A percentile compares a stretch with the other conserved stretches of the same genome.
These are phyloP conservation scores for Dendrocopos noguchii DNA, from an alignment of 2,113 vertebrate genomes.

Conservation along the genomic window DNA sequence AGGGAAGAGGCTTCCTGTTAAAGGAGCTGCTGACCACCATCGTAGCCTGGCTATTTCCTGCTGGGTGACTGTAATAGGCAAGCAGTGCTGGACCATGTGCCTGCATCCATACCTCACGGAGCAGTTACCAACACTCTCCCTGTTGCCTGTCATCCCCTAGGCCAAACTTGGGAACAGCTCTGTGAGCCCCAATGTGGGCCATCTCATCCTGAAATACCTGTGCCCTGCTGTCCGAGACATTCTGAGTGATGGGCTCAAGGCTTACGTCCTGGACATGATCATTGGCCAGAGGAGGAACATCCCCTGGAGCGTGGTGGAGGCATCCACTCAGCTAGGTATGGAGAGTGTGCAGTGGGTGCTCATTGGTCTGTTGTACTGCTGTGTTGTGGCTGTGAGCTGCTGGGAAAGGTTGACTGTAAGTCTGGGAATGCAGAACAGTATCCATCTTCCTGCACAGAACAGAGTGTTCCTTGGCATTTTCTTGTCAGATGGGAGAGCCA, in stretches of 20 bases:
- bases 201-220: slow-evolving; percentile 96
- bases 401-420: not conserved
- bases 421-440: not conserved
- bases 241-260: slow-evolving; percentile 91
- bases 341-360: not conserved
- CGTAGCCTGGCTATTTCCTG: not conserved
- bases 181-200: slow-evolving; percentile 95
- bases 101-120: not conserved
- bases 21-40: not conserved
- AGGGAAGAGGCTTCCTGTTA: not conserved
- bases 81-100: not conserved
- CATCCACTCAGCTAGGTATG: slow-evolving; percentile 91
- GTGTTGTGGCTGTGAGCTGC: not conserved
- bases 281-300: slow-evolving; percentile 91
- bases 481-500: not conserved
- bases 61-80: not conserved
- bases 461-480: not conserved
- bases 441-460: not conserved
- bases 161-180: slow-evolving; percentile 97
- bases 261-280: slow-evolving; percentile 92
- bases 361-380: rapidly evolving
- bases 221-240: slow-evolving; percentile 91
- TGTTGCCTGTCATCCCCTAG: slow-evolving; percentile 67
- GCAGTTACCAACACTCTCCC: not conserved
- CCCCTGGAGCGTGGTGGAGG: slow-evolving; percentile 95